These are phyloP conservation scores for Alcis repandata DNA, from an alignment of 2,888 invertebrate species.

Conservation along the genomic window DNA sequence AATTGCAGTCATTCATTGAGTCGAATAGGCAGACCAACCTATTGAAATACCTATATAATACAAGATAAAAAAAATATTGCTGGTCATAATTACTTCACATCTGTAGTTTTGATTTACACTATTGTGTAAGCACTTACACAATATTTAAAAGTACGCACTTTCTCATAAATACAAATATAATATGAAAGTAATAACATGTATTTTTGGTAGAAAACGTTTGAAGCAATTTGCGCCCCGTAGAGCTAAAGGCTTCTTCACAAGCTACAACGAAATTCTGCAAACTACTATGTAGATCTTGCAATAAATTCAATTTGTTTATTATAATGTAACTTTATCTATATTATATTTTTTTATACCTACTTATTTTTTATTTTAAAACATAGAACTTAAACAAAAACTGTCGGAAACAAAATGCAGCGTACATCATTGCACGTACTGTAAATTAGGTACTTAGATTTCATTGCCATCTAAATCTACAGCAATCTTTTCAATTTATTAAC, in stretches of 20 bases:
- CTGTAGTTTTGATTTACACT: background rate
- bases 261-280: background rate
- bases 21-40: no score
- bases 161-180: background rate
- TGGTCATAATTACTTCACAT: background rate
- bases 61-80: background rate
- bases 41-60: no score
- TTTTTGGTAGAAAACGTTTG: slow-evolving; percentile 53
- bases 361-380: no score
- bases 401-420: background rate
- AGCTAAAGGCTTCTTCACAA: slow-evolving; percentile 62
- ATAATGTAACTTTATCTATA: no score
- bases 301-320: no score
- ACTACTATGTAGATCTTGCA: background rate
- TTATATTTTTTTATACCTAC: no score
- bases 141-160: background rate
- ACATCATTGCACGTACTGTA: background rate
- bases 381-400: no score
- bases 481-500: no score
- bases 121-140: background rate
- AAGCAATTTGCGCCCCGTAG: slow-evolving; percentile 79
- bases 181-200: slow-evolving; percentile 36
- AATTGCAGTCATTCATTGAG: no score
- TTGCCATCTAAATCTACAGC: no score
- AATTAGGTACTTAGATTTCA: no score